Base-by-base conservation (phyloP, 2,888 invertebrate genomes). In the Mycalesis mineus region DNA sequence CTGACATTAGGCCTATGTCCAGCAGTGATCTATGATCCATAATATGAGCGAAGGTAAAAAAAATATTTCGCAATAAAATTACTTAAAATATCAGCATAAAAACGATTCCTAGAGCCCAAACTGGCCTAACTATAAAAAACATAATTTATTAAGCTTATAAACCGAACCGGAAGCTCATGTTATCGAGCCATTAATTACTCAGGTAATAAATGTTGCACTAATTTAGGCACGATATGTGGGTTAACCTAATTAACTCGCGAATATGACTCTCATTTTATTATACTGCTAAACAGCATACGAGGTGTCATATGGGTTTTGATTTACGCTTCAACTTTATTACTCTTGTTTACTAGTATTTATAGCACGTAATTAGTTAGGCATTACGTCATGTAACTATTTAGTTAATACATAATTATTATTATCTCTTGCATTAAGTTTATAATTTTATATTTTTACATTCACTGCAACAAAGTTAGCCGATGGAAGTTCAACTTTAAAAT, bases 231-330 rank as follows among this genome's bases (percentile, higher is more conserved):
- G 28, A 37, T 45, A 54, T 54, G 42, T 52, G 42, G 52, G 45
- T 45, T 45, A 54, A 42, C 45, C 53, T 45, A 54, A 54, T 54
- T 54, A 54, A 39, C 22, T 14, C 28, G 45, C 36, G 15, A 50
- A 50, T 56, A 44, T 44, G 17, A 56, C 28, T 41, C 15, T 56
- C 36, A 44, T 49, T 56, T 56, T 56, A 56, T 44, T 44, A 56
- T 49, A 36, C 28, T 15, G 14, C 37, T 56, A 56, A 56, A 50
- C 41, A 50, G 44, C 28, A 42, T 44, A 11, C 15, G 41, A 22
- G 36, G 56, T 56, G 56, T 50, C 56, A 44, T 29, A 29, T 17
- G 33, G 42, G 1, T 11, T 33, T 28, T 49, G 42, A 56, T 56
- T 56, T 44, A 60, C 51, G 42, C 8, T 33, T 33, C 33, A 33